These are phyloP conservation scores for Rhinolophus sinicus DNA, from an alignment of 2,113 vertebrate genomes.

Conservation along the genomic window DNA sequence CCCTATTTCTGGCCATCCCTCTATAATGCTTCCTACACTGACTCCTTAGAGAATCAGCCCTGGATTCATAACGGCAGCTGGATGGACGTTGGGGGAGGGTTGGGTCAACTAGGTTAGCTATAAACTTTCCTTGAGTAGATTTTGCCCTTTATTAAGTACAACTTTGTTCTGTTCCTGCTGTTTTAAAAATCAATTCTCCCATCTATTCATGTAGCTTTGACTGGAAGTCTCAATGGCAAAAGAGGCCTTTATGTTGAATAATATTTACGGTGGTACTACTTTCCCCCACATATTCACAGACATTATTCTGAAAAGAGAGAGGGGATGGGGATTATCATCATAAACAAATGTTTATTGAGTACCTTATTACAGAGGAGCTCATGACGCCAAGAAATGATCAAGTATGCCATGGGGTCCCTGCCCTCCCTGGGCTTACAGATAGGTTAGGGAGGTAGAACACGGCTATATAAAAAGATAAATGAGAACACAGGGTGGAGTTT, in stretches of 20 bases:
- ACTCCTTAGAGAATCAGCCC: background rate
- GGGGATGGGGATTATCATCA: background rate
- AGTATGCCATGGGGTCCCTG: background rate
- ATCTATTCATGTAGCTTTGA: background rate
- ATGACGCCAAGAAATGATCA: background rate
- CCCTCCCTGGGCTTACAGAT: background rate
- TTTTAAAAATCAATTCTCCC: conserved; percentile 28
- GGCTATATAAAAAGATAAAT: background rate
- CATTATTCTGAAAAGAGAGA: background rate
- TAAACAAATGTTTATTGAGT: background rate
- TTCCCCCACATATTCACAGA: background rate
- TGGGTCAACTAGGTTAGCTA: background rate
- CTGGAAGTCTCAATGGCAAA: background rate
- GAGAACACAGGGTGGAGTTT: background rate
- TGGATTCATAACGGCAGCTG: background rate
- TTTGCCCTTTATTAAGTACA: background rate
- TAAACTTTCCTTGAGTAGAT: background rate
- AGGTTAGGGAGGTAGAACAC: background rate
- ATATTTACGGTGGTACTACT: background rate
- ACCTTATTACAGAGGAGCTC: background rate
- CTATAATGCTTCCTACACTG: background rate
- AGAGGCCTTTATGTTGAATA: background rate
- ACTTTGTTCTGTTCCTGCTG: background rate
- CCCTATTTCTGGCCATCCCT: background rate
- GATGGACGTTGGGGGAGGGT: background rate